Conservation (phyloP, 2,113 vertebrate species). For the Pyxicephalus adspersus region DNA sequence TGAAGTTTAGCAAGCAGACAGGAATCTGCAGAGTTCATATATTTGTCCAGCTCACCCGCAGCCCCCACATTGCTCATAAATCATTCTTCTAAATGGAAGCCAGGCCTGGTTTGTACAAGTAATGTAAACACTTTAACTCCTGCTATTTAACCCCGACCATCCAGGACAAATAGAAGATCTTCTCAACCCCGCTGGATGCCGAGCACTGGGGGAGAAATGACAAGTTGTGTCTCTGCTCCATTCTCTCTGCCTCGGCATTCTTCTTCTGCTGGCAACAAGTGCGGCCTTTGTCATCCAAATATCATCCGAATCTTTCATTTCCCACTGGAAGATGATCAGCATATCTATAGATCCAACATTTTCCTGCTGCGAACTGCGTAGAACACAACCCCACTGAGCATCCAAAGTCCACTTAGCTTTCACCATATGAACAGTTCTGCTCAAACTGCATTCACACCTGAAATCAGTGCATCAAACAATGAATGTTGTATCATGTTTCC, state of each 20-base stretch:
- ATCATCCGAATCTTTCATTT: not conserved
- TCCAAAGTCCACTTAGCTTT: too few relatives aligned
- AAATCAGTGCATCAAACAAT: too few relatives aligned
- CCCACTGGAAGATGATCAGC: not conserved
- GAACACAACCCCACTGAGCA: too few relatives aligned
- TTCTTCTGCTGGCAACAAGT: constrained; percentile 27
- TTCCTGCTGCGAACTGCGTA: not conserved
- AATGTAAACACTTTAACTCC: constrained; percentile 51
- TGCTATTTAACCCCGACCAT: constrained; percentile 27
- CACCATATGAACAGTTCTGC: too few relatives aligned
- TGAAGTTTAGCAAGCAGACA: not conserved
- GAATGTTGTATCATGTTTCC: too few relatives aligned
- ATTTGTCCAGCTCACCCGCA: constrained; percentile 27
- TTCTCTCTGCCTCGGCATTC: not conserved
- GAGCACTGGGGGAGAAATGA: constrained; percentile 35
- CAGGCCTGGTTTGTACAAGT: constrained; percentile 30
- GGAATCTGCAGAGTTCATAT: not conserved
- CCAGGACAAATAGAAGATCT: constrained; percentile 38
- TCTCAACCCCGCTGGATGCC: constrained; percentile 48
- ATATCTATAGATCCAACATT: not conserved
- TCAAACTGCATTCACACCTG: too few relatives aligned
- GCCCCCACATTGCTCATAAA: constrained; percentile 31
- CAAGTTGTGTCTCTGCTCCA: not conserved
- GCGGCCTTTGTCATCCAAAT: constrained; percentile 26
- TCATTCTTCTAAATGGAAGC: constrained; percentile 26